These are phyloP conservation scores for Sturnus vulgaris DNA, from an alignment of 2,113 vertebrate species.

Conservation along the genomic window DNA sequence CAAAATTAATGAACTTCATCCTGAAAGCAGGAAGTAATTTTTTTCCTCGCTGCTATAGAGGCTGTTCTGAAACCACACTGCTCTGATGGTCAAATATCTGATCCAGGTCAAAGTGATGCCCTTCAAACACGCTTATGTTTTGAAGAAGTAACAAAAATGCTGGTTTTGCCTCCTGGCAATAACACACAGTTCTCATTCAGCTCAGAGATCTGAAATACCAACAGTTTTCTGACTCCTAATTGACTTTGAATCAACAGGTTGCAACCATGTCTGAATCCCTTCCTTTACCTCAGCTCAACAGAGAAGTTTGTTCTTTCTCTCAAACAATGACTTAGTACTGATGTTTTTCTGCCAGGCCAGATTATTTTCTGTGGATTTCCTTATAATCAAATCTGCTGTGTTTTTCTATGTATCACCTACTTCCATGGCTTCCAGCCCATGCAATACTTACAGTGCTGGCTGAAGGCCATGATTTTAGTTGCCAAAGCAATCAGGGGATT, in stretches of 20 bases:
- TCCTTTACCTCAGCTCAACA: background rate
- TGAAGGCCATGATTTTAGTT: conserved; percentile 8
- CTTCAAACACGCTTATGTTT: background rate
- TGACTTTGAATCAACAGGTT: background rate
- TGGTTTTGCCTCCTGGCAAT: background rate
- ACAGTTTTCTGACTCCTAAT: background rate
- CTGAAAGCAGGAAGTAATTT: conserved; percentile 16
- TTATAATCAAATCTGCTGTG: background rate
- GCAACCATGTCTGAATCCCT: background rate
- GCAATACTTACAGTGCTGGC: background rate
- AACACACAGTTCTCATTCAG: background rate
- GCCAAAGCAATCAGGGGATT: conserved; percentile 32
- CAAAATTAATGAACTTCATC: conserved; percentile 47
- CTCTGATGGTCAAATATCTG: background rate
- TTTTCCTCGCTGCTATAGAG: background rate
- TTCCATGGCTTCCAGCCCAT: background rate
- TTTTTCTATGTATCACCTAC: background rate
- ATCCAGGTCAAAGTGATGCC: background rate
- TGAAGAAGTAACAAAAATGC: background rate
- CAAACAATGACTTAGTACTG: background rate
- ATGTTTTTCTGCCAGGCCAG: background rate
- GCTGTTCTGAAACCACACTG: background rate
- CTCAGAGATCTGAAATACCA: background rate
- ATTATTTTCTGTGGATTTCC: background rate
- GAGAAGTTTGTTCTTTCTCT: background rate